Base-by-base conservation (phyloP, 2,888 invertebrate species). In the Coremacera marginata region DNA sequence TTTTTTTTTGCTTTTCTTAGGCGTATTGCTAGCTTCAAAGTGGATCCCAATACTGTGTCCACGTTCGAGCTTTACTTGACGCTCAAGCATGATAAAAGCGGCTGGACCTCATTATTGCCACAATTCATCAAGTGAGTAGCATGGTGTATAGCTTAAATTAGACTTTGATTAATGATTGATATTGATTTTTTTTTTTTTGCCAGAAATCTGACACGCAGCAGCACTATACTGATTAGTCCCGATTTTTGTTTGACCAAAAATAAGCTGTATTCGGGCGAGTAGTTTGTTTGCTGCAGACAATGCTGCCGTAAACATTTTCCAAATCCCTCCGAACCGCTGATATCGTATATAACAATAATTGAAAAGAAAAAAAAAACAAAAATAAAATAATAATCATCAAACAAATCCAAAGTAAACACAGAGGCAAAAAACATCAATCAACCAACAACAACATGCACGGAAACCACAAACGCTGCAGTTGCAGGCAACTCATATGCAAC, bases 1-100 rank as follows among this genome's bases (percentile, higher is more conserved):
- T 3, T 60, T 1, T 52, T 19, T 73, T 14, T 55, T 72, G 65
- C 55, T 62, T 51, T 8, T 81, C 83, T 11, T 82, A 91, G 95
- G 83, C 92, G 94, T 86, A 92, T 97, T 84, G 95, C 95, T 76
- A 94, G 94, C 85, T 92, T 97, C 89, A 94, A 95, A 89, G 94
- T 95, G 86, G 96, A 97, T 90, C 94, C 95, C 73, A 93, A 93
- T 87, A 95, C 96, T 44, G 94, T 96, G 71, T 95, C 96, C 80
- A 97, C 97, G 80, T 97, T 97, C 89, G 97, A 97, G 90, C 92
- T 97, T 84, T 95, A 95, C 90, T 91, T 97, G 82, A 96, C 95
- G 72, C 91, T 97, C 83, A 95, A 95, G 89, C 96, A 96, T 88
- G 95, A 96, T 87, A 93, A 94, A 79, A 94, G 95, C 84, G 94